Base-by-base conservation (phyloP, 2,888 invertebrate species). In the Meghimatium bilineatum region DNA sequence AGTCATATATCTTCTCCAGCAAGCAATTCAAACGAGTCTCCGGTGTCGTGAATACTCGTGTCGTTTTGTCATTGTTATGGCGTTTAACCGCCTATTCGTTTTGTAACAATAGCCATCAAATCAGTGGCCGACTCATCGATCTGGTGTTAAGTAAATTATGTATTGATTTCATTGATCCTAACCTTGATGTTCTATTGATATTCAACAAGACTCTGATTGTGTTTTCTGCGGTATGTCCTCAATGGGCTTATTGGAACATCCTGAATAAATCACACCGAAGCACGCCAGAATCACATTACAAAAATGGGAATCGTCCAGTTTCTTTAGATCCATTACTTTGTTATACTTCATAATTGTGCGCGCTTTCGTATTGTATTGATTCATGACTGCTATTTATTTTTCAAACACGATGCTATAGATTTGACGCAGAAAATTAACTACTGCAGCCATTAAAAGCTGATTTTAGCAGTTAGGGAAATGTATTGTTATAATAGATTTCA, bases 101-200 rank as follows among this genome's bases (percentile, higher is more conserved):
- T 5, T 8, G 36, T 69, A 69, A 69, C 36, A 69, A 69, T 52
- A 23, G 63, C 29, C 6, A n/a, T 29, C 63, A 63, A 63, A 63
- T 29, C n/a, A 63, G 23, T 63, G 29, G n/a, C 5, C 26, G 63
- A 63, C 29, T n/a, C 12, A 63, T 56, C 63, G 63, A 63, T 77
- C 63, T 66, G 32, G 79, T 67, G 49, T 69, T 44, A 79, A 79
- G 66, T 79, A 49, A 66, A 79, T 79, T 67, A 44, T 32, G 23
- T 69, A 79, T 79, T n/a, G 67, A 79, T 56, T 56, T 20, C 23
- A 56, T 56, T 20, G 56, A 56, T 56, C 56, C 12, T 66, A 44
- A 44, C 66, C 29, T 67, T 29, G 67, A 79, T 79, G 67, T 44
- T 72, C 38, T 44, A 26, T 72, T 44, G n/a, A 44, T 72, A 10